A percentile compares a stretch with the other conserved stretches of the same genome.
Evolutionary conservation across 2,797 vertebrate genomes (phyloP).

Genomic region (Acanthiza pusilla): DNA sequence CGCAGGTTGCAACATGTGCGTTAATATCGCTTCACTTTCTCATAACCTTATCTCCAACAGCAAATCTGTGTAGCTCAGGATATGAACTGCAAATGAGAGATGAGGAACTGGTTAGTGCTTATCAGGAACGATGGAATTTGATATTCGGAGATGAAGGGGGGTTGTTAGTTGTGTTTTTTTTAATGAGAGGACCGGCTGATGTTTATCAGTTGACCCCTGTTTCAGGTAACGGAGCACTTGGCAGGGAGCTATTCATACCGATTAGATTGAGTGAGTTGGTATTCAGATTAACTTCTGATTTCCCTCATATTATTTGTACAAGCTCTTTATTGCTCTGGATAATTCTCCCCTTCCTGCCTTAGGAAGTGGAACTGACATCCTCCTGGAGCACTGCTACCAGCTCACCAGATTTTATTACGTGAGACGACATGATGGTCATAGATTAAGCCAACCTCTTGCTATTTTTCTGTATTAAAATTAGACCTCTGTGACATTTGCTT

Average conservation of each 20-base stretch:
- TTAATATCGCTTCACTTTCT: neutral
- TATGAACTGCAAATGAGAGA: slow-evolving; percentile 51
- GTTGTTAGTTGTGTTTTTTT: neutral
- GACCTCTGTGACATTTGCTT: neutral
- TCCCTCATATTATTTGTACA: slow-evolving; percentile 14
- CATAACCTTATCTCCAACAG: slow-evolving; percentile 31
- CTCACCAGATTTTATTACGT: slow-evolving; percentile 1
- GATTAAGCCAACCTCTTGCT: neutral
- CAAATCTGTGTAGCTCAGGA: slow-evolving; percentile 38
- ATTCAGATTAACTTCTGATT: slow-evolving; percentile 49
- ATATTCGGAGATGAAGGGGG: slow-evolving; percentile 18
- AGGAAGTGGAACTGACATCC: neutral
- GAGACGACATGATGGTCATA: neutral
- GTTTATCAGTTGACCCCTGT: slow-evolving; percentile 42
- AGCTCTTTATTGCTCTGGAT: slow-evolving; percentile 18
- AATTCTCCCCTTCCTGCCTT: slow-evolving; percentile 17
- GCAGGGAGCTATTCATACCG: slow-evolving; percentile 4
- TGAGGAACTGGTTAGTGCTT: slow-evolving; percentile 31
- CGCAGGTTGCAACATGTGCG: neutral
- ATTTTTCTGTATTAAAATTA: slow-evolving; percentile 15
- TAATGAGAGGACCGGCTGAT: slow-evolving; percentile 38
- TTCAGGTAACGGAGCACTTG: slow-evolving; percentile 45
- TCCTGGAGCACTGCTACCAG: neutral
- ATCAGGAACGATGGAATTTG: slow-evolving; percentile 30
- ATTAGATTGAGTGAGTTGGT: slow-evolving; percentile 2